Base-by-base conservation (phyloP, 2,797 vertebrate species). In the Discoglossus pictus region DNA sequence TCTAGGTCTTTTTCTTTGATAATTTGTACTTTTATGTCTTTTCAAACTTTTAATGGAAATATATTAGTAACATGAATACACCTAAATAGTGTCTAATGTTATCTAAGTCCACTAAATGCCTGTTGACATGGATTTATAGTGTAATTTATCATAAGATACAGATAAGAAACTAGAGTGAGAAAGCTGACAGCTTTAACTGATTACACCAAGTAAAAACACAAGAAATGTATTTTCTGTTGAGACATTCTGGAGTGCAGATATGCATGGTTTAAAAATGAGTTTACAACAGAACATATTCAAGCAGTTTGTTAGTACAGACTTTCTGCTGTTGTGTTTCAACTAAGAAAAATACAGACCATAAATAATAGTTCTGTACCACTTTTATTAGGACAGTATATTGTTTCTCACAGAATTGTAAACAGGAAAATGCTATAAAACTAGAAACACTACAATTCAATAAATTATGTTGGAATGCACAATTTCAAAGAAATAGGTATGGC, bases 111-210 rank as follows among this genome's bases (percentile, higher is more conserved):
- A 78, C 74, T 82, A 80, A 88, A 81, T 80, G 43, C 31, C 61
- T 76, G 62, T 40, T 78, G 73, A 78, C 56, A 82, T 72, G 59
- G 3, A 80, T 80, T 78, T 82, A 80, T 76, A 72, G 50, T 27
- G 39, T 24, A 81, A 82, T 82, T 82, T 80, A 78, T 77, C 65
- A 76, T 79, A 63, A 77, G 47, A 82, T 65, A 79, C 48, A 80
- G 74, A 79, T 82, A 83, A 83, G 74, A 66, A 77, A 82, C 13
- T 24, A 21, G 36, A 74, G 21, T 66, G 55, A 64, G 12, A 73
- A 83, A 79, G 59, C 50, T 82, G 80, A 79, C 75, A 87, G 24
- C 17, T 82, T 80, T 82, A 82, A 84, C 74, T 79, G 77, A 84
- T 88, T 77, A 79, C 50, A 76, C 54, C 56, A 63, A 73, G 71